Percentiles rank a stretch among this genome's conserved stretches.
These are phyloP conservation scores for Drosophila serrata DNA, from an alignment of 1,140 invertebrate genomes.

Conservation along the genomic window DNA sequence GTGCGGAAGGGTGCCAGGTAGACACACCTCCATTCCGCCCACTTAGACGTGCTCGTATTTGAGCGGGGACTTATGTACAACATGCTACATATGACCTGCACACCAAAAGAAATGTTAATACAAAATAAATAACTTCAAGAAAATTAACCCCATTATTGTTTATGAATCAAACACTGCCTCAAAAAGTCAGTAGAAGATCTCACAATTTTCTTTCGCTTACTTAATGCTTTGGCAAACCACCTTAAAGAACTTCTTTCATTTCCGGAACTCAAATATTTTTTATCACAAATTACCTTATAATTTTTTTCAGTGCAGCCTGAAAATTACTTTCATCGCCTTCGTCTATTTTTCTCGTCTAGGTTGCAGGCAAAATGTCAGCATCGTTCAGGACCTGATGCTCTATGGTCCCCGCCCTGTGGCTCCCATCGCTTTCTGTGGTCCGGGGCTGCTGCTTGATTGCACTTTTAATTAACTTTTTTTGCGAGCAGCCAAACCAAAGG, in stretches of 20 bases:
- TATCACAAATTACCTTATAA: too few species aligned
- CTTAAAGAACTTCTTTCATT: too few species aligned
- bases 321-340: slow-evolving; percentile 37
- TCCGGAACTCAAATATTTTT: too few species aligned
- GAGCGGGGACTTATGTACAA: slow-evolving; percentile 51
- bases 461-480: slow-evolving; percentile 84
- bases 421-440: slow-evolving; percentile 29
- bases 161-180: too few species aligned
- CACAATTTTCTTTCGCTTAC: too few species aligned
- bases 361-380: slow-evolving; percentile 54
- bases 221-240: too few species aligned
- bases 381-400: slow-evolving; percentile 51
- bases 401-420: slow-evolving; percentile 22
- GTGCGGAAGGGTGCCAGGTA: slow-evolving; percentile 37
- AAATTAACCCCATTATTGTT: too few species aligned
- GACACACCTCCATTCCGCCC: not conserved
- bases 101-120: not conserved
- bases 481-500: slow-evolving; percentile 29
- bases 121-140: not conserved
- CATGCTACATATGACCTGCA: slow-evolving; percentile 35
- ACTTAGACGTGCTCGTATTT: slow-evolving; percentile 49
- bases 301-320: slow-evolving; percentile 3
- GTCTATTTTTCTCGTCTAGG: slow-evolving; percentile 43
- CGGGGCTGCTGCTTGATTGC: slow-evolving; percentile 72
- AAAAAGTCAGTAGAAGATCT: too few species aligned